A percentile compares a stretch with the other conserved stretches of the same genome.
Evolutionary conservation across 2,113 vertebrate species (phyloP).

Genomic region (Corvus moneduloides): DNA sequence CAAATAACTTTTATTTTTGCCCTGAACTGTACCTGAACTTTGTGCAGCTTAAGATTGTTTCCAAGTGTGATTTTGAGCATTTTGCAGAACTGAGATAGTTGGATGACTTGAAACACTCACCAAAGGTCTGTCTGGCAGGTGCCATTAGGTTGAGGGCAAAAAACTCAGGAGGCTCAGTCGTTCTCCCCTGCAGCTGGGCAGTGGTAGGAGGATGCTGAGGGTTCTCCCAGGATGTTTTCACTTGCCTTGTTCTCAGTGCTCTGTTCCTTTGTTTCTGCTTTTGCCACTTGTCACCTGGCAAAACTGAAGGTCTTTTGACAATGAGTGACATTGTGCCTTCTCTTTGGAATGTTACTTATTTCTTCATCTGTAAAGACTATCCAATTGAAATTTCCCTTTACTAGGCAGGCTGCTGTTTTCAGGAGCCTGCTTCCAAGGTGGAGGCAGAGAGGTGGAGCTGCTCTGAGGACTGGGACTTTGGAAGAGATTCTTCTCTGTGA

Average conservation of each 20-base stretch:
- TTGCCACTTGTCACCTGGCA: background rate
- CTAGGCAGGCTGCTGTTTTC: background rate
- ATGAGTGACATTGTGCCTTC: background rate
- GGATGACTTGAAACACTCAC: background rate
- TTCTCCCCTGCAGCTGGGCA: background rate
- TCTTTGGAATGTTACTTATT: background rate
- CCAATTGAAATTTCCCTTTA: fast-evolving
- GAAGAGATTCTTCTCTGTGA: background rate
- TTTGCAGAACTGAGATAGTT: background rate
- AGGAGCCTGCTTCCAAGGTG: background rate
- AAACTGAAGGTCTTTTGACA: background rate
- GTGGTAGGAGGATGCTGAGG: background rate
- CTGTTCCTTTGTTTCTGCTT: background rate
- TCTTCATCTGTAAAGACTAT: background rate
- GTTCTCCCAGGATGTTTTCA: background rate
- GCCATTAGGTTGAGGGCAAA: background rate
- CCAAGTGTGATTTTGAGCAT: background rate
- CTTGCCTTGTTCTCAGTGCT: background rate
- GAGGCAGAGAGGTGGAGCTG: background rate
- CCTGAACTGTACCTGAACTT: background rate
- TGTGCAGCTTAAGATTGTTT: background rate
- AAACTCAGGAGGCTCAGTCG: fast-evolving
- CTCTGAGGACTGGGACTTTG: background rate
- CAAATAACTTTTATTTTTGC: background rate
- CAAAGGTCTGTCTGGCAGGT: background rate